Base-by-base conservation (phyloP, 2,888 invertebrate genomes). In the Drosophila testacea region DNA sequence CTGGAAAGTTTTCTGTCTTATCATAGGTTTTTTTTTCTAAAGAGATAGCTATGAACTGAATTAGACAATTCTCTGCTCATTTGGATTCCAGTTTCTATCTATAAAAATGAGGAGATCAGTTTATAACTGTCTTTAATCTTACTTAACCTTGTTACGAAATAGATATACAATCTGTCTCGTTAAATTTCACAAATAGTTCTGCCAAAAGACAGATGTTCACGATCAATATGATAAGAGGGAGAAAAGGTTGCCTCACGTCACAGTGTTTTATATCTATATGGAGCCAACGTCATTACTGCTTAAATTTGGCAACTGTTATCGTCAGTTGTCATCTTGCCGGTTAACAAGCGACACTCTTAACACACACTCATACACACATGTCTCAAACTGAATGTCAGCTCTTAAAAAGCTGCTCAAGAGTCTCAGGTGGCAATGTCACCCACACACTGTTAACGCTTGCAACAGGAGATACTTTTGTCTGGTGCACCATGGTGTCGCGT, bases 401-500 rank as follows among this genome's bases (percentile, higher is more conserved):
- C 27, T 62, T 51, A 51, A 56, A 54, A 56, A 46, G 64, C 61
- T 61, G 46, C 59, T 81, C 79, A 70, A 82, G 79, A 50, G 79
- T 46, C 55, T 83, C 80, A 82, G 83, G 79, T 83, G 80, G 75
- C 48, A 39, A 9, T 27, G 63, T 50, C 62, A 39, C 50, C 9
- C 72, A 64, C 48, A 32, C 22, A 22, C 22, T 22, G 22, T 3
- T 3, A 22, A 22, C 1, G 28, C 39, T 13, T 6, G 32, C 41
- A 63, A n/a, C 61, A n/a, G n/a, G 6, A 47, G n/a, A 32, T 59
- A 51, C 47, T 68, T 28, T 42, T 77, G 81, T 66, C 74, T 86
- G 87, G 69, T n/a, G n/a, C n/a, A n/a, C n/a, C n/a, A n/a, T n/a
- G n/a, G n/a, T 81, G 79, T 83, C 83, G 75, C 78, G 78, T 83